Percentiles rank a stretch among this genome's conserved stretches.
Evolutionary conservation across 1,140 invertebrate genomes (phyloP).

Genomic region (Cydia fagiglandana): DNA sequence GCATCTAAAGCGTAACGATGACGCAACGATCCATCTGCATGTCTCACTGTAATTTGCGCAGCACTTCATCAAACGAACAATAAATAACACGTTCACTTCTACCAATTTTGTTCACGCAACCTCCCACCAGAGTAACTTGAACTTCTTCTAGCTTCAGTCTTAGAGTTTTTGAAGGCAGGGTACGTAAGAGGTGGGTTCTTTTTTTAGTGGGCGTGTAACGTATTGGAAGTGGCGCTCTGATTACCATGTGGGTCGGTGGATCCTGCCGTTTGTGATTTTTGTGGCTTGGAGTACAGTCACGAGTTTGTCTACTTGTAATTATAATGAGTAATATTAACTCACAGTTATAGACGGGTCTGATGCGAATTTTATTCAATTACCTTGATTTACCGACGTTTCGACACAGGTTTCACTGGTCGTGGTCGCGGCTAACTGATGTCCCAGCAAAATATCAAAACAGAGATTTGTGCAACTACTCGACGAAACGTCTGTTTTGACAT

Average conservation of each 20-base stretch:
- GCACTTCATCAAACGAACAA: slow-evolving; percentile 26
- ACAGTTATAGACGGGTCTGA: too few relatives aligned
- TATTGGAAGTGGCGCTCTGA: slow-evolving; percentile 51
- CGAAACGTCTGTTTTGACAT: too few relatives aligned
- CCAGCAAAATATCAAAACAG: too few relatives aligned
- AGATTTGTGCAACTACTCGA: too few relatives aligned
- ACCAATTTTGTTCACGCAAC: slow-evolving; percentile 30
- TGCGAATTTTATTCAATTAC: too few relatives aligned
- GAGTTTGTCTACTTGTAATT: background rate
- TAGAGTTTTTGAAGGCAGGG: background rate
- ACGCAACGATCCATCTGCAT: slow-evolving; percentile 24
- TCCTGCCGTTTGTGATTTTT: slow-evolving; percentile 38
- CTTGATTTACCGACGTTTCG: too few relatives aligned
- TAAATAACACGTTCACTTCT: slow-evolving; percentile 28
- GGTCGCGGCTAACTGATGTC: too few relatives aligned
- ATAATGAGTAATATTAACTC: background rate
- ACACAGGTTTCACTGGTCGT: too few relatives aligned
- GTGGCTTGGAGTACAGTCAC: background rate
- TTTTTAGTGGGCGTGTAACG: slow-evolving; percentile 32
- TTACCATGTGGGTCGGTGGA: slow-evolving; percentile 46
- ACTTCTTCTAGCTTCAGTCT: background rate
- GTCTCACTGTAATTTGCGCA: slow-evolving; percentile 23
- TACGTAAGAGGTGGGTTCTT: slow-evolving; percentile 31
- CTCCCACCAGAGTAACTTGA: background rate
- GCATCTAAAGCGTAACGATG: slow-evolving; percentile 25